Evolutionary conservation across 2,797 vertebrate genomes (phyloP).

Genomic region (Pteropus rufus): DNA sequence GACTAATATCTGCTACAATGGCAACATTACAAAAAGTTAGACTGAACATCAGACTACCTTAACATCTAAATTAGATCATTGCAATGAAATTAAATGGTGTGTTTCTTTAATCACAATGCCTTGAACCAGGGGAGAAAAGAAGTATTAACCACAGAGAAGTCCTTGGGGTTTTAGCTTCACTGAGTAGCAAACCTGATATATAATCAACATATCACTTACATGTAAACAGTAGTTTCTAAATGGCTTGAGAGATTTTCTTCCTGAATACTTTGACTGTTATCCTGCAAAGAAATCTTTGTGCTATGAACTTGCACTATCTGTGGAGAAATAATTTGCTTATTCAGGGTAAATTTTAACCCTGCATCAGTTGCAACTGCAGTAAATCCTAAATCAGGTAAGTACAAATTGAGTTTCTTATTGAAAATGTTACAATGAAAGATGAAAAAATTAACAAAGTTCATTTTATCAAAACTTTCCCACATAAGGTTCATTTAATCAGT

Average conservation of each 20-base stretch:
- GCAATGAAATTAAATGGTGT: background rate
- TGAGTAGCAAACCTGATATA: background rate
- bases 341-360: background rate
- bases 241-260: background rate
- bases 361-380: background rate
- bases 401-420: slow-evolving; percentile 2
- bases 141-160: background rate
- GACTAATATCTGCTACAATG: background rate
- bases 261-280: background rate
- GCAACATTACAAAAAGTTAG: background rate
- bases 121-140: background rate
- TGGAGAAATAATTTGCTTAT: slow-evolving; percentile 1
- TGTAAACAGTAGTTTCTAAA: background rate
- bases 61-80: background rate
- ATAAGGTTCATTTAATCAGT: background rate
- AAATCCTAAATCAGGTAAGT: background rate
- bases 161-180: background rate
- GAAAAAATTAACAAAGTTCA: background rate
- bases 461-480: background rate
- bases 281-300: background rate
- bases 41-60: background rate
- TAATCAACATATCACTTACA: background rate
- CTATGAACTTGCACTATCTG: background rate
- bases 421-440: background rate
- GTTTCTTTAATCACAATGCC: background rate